A percentile compares a stretch with the other conserved stretches of the same genome.
Conservation (phyloP, 2,113 vertebrate species). For the Corythoichthys intestinalis region DNA sequence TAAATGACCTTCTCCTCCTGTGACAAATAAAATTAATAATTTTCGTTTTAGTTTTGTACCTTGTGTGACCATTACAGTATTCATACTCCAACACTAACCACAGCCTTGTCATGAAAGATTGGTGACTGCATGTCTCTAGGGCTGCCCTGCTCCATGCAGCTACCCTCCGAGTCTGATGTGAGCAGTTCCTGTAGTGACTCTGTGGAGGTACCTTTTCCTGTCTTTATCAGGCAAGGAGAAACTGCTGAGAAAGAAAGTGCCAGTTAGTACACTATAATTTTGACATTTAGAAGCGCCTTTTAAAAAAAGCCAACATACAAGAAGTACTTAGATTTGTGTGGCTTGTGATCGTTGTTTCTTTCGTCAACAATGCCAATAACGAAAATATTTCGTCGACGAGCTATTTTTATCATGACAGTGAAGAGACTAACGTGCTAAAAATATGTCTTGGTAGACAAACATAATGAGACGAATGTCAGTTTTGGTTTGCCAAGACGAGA, state of each 20-base stretch:
- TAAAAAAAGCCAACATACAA: neutral
- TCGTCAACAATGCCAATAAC: too few relatives aligned
- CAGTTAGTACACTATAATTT: neutral
- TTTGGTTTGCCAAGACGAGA: too few relatives aligned
- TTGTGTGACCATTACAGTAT: neutral
- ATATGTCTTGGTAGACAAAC: too few relatives aligned
- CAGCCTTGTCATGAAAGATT: constrained; percentile 77
- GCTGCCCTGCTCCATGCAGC: constrained; percentile 82
- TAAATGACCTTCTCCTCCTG: constrained; percentile 70
- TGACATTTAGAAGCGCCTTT: neutral
- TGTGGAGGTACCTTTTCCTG: constrained; percentile 80
- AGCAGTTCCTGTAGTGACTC: constrained; percentile 91
- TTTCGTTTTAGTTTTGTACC: neutral
- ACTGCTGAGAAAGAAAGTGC: constrained; percentile 33
- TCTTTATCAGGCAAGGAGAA: constrained; percentile 73
- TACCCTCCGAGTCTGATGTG: constrained; percentile 95
- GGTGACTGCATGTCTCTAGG: constrained; percentile 90
- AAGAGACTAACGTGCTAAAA: too few relatives aligned
- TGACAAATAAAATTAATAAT: constrained; percentile 5
- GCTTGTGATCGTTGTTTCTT: too few relatives aligned
- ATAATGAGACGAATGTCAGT: too few relatives aligned
- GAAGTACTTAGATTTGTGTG: too few relatives aligned
- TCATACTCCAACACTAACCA: constrained; percentile 65
- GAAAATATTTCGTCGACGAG: too few relatives aligned
- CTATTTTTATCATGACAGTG: too few relatives aligned